Evolutionary conservation across 2,113 vertebrate species (phyloP), one percentile per base, ranked within the genome.

Genomic region (Tetraodon nigroviridis): DNA sequence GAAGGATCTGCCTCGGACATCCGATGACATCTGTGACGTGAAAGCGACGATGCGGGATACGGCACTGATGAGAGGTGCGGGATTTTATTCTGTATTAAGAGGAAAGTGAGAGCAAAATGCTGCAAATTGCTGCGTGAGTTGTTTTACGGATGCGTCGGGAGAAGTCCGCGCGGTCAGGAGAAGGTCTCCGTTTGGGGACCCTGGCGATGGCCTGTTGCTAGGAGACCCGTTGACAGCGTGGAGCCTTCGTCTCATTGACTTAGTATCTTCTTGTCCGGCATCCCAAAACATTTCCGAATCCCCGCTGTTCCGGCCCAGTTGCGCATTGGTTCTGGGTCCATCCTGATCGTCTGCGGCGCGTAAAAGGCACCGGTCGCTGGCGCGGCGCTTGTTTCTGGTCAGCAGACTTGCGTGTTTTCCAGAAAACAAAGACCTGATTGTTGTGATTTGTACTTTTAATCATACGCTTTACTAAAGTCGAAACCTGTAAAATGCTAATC

Each of bases 121-220:
- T 44, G 32, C 50, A 69, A 74, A 77, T 48, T 48, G 54, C 63
- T 18, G 52, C 32, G 11, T 37, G 32, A 10, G 32, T 48, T 52
- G 72, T 6, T 17, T 21, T 51, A 56, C 64, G 60, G 67, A 82
- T 79, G 77, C 82, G 80, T 81, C 82, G 82, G 78, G 76, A 54
- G 78, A 55, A 55, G 51, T 41, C 3, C 21, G 50, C 41, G 47
- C 55, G 50, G 51, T 17, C 59, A 54, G 51, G 44, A 53, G 53
- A 67, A 59, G 50, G 24, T 60, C 32, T 37, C 32, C 32, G 32
- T 78, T 80, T 76, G 50, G 72, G 76, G 61, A 78, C 55, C 64
- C 67, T 87, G 82, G 85, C 81, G 87, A 78, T 86, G 84, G 81
- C 80, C 84, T 88, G 90, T 91, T 91, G 88, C 90, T 90, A 87